A percentile compares a stretch with the other conserved stretches of the same genome.
Evolutionary conservation across 2,797 vertebrate species (phyloP).

Genomic region (Rhinella marina): DNA sequence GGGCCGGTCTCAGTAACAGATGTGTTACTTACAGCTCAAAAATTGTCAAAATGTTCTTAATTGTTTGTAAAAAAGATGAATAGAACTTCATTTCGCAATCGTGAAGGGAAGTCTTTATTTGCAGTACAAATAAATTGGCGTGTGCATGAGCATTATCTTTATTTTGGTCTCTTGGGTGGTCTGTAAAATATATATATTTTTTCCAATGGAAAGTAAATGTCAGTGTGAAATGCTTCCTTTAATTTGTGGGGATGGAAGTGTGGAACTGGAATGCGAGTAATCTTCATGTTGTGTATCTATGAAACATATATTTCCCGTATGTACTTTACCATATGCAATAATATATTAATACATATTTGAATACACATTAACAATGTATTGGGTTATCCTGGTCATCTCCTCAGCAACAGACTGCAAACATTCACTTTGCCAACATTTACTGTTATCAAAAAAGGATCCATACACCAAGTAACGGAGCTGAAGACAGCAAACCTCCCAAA

Average conservation of each 20-base stretch:
- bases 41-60: constrained; percentile 14
- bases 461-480: too few species aligned
- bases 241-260: constrained; percentile 8
- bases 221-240: constrained; percentile 21
- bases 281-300: constrained; percentile 51
- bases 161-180: constrained; percentile 52
- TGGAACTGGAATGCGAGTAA: constrained; percentile 44
- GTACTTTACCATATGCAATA: background rate
- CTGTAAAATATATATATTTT: constrained; percentile 42
- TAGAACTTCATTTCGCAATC: constrained; percentile 5
- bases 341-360: too few species aligned
- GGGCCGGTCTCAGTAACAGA: background rate
- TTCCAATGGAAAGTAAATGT: constrained; percentile 49
- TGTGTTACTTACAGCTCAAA: constrained; percentile 8
- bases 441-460: background rate
- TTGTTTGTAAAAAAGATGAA: constrained; percentile 36
- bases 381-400: background rate
- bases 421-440: background rate
- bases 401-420: background rate
- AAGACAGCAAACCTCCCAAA: background rate
- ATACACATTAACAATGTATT: background rate
- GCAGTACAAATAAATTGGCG: constrained; percentile 39
- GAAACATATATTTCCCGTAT: constrained; percentile 23
- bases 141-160: constrained; percentile 36
- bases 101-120: constrained; percentile 18